Evolutionary conservation across 23 tunicate genomes (phyloP), one percentile per base, ranked within the genome.

Genomic region (Halocynthia aurantium): DNA sequence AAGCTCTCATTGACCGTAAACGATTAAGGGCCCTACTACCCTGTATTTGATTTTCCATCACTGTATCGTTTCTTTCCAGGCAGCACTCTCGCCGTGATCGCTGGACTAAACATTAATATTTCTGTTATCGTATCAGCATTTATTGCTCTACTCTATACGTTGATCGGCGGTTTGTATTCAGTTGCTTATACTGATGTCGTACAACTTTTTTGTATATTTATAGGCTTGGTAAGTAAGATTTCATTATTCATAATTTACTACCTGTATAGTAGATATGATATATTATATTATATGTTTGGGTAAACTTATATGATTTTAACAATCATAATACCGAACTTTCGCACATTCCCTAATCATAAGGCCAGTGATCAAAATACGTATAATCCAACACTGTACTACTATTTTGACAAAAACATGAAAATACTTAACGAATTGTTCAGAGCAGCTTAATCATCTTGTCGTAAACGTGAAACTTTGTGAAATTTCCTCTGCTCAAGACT

Each of bases 161-260:
- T 96, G 68, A 78, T 96, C 49, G 99, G 99, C 9, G 99, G 99
- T 11, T 56, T 96, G 55, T 96, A 96, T 75, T 96, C 99, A 0
- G 99, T 96, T 15, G 99, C 99, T 8, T 96, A 96, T 73, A 96
- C 99, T 0, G 99, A 96, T 70, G 99, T 96, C 12, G 84, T 96
- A 5, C 99, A 96, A 82, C 81, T 96, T 1, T 69, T 90, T 49
- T 89, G 96, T 75, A 96, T 96, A 52, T 91, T 96, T 54, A 69
- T 96, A 20, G 99, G 99, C 20, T 61, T 96, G 92, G 98, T 92
- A 66, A 85, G 90, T 7, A n/a, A 50, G 10, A 51, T 52, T 20
- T 70, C 51, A 12, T 70, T 18, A 67, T 15, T 11, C 20, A 0
- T 18, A 67, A 11, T 19, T 19, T 2, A 67, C 44, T 31, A 31